Conservation (phyloP, 2,888 invertebrate species). For the Spilosoma lubricipeda region DNA sequence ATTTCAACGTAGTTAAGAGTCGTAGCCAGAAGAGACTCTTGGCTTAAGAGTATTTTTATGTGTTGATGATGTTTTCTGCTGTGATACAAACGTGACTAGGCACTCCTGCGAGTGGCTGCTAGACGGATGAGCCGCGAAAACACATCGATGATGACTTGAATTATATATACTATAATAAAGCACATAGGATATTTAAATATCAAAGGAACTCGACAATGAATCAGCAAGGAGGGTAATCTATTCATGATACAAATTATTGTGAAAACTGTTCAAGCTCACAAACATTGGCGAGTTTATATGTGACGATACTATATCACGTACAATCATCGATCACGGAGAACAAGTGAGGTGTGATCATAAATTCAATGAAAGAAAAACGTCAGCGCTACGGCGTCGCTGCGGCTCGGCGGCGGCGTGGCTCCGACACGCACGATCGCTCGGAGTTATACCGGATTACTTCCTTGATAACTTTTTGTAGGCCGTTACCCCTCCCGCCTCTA, state of each 20-base stretch:
- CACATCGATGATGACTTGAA: conserved; percentile 39
- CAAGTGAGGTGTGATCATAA: background rate
- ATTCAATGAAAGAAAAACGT: background rate
- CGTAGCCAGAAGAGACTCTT: too few species aligned
- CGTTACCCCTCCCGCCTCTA: conserved; percentile 6
- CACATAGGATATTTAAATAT: conserved; percentile 36
- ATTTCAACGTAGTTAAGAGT: too few species aligned
- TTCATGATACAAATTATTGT: conserved; percentile 19
- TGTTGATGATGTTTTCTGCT: conserved; percentile 3
- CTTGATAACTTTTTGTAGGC: conserved; percentile 18
- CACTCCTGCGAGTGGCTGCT: conserved; percentile 20
- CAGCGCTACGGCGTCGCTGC: background rate
- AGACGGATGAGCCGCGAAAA: conserved; percentile 43
- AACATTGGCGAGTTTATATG: conserved; percentile 34
- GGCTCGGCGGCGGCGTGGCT: background rate
- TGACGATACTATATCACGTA: background rate
- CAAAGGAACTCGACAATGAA: conserved; percentile 35
- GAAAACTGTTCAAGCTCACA: conserved; percentile 39
- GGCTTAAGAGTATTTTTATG: background rate
- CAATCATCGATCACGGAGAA: background rate
- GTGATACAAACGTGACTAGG: conserved; percentile 28
- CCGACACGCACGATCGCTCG: conserved; percentile 21
- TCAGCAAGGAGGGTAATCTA: conserved; percentile 18
- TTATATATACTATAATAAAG: conserved; percentile 8
- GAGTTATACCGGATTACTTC: conserved; percentile 16